Evolutionary conservation across 2,113 vertebrate species (phyloP), one percentile per base, ranked within the genome.

Genomic region (Mola mola): DNA sequence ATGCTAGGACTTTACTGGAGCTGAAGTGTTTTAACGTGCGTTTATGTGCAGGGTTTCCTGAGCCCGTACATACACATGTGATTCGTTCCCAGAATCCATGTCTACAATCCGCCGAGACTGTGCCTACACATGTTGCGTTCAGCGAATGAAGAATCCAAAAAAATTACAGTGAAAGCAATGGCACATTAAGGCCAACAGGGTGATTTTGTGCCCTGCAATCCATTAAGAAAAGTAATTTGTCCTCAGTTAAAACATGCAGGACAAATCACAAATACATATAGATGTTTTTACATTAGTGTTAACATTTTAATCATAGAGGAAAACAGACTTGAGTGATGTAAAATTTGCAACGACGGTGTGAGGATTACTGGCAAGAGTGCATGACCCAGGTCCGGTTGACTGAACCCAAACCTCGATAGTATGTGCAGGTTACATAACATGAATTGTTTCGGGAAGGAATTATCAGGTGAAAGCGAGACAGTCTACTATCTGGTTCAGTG

Each of bases 381-480:
- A 37, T 29, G 17, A 38, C 22, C 51, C 28, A 49, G 40, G 63
- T 76, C 29, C 20, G 50, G 43, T 46, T 69, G 41, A 52, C 67
- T 66, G 77, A 72, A 40, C 42, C 46, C 48, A 66, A 70, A 75
- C 36, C 48, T 2, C 49, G 64, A 38, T 67, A 46, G 48, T 52
- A 36, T 67, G 64, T 10, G 46, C 65, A 22, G 6, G 47, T 73
- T 75, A 26, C 42, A 60, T 65, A 50, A 76, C 34, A 58, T 16
- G 56, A 57, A 47, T 61, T 41, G 43, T 64, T 67, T 50, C 46
- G 70, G 69, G 47, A 72, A 72, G 76, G 52, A 81, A 70, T 47
- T 72, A 71, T 77, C 59, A 64, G 69, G 71, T 77, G 52, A 82
- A 80, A 60, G 22, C 4, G 62, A 78, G 50, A 71, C 58, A 28